phyloP scores from a whole-genome alignment of 2,888 invertebrate species.

The Amphipyra berbera region DNA sequence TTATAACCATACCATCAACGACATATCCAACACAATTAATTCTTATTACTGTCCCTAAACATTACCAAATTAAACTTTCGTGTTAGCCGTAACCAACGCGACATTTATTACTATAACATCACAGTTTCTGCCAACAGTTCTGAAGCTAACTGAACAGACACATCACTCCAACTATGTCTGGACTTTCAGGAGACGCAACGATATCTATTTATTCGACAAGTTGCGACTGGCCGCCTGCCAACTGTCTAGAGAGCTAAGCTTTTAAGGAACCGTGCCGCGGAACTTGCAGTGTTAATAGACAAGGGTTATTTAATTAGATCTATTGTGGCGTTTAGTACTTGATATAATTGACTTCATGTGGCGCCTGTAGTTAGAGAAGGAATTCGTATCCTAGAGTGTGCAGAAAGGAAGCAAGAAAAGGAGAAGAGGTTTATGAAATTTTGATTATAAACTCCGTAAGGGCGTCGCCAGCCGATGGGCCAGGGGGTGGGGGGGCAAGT shows the following conservation, averaged over 20 bases:
- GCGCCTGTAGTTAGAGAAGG: slow-evolving; percentile 24
- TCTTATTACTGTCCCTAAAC: too few species aligned
- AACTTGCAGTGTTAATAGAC: slow-evolving; percentile 41
- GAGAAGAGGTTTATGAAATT: not conserved
- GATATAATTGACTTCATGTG: slow-evolving; percentile 24
- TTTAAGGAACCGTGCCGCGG: slow-evolving; percentile 51
- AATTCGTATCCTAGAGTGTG: not conserved
- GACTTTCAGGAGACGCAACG: slow-evolving; percentile 44
- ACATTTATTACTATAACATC: too few species aligned
- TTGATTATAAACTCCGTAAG: not conserved
- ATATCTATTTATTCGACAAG: slow-evolving; percentile 59
- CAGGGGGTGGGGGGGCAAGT: too few species aligned
- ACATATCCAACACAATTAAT: too few species aligned
- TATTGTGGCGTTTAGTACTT: slow-evolving; percentile 41
- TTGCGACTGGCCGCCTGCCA: slow-evolving; percentile 55
- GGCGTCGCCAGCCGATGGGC: too few species aligned
- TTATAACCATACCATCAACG: too few species aligned
- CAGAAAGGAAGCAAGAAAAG: slow-evolving; percentile 8
- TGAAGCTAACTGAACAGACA: slow-evolving; percentile 14
- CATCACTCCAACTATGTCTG: slow-evolving; percentile 46
- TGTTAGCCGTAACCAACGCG: too few species aligned
- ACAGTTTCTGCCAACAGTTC: too few species aligned
- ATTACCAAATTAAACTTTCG: too few species aligned
- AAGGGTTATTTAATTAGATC: slow-evolving; percentile 43
- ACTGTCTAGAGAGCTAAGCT: slow-evolving; percentile 46